Conservation (phyloP, 2,113 vertebrate genomes). For the Stictonetta naevosa region DNA sequence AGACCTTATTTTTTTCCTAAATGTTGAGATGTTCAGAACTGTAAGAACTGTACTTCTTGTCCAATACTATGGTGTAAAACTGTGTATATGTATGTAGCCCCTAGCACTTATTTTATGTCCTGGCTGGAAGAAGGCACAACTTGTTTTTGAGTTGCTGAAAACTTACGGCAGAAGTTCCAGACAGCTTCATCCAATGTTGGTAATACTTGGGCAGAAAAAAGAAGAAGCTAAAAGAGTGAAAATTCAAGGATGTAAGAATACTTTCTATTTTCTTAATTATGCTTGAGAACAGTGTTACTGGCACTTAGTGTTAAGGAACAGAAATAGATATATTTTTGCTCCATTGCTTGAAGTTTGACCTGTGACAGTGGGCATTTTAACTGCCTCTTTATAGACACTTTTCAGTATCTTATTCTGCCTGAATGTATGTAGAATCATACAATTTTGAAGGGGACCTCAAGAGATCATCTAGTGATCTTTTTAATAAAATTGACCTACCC, state of each 20-base stretch:
- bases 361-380: not conserved
- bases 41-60: not conserved
- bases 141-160: constrained; percentile 82
- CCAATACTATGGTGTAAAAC: not conserved
- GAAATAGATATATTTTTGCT: not conserved
- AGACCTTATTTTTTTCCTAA: not conserved
- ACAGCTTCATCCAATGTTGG: constrained; percentile 73
- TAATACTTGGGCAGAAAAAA: constrained; percentile 82
- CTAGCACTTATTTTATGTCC: constrained; percentile 88
- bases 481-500: accelerated
- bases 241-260: constrained; percentile 86
- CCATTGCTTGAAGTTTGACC: not conserved
- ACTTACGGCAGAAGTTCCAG: constrained; percentile 33
- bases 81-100: constrained; percentile 77
- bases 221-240: constrained; percentile 79
- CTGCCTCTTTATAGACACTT: not conserved
- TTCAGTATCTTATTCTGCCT: not conserved
- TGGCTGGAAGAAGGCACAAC: constrained; percentile 87
- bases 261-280: not conserved
- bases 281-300: not conserved
- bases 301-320: not conserved
- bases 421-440: not conserved
- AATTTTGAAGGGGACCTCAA: not conserved
- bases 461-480: not conserved
- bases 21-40: not conserved